A percentile compares a stretch with the other conserved stretches of the same genome.
Evolutionary conservation across 2,888 invertebrate species (phyloP).

Genomic region (Sinopyrophorus schimmeli): DNA sequence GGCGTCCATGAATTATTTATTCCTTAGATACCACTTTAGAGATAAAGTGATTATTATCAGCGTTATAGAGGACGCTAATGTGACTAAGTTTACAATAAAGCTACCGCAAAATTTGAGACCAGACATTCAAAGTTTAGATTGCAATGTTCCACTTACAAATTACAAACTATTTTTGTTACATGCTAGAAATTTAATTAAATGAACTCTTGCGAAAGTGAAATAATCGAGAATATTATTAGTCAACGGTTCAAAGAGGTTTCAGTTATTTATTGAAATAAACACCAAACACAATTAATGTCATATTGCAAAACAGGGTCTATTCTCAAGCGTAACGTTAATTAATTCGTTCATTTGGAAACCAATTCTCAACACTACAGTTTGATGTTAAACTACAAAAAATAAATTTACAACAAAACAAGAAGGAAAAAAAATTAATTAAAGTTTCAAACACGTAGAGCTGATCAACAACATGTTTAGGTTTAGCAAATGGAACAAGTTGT

Average conservation of each 20-base stretch:
- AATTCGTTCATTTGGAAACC: neutral
- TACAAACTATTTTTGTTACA: too few relatives aligned
- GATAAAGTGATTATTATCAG: slow-evolving; percentile 15
- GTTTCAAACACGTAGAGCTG: too few relatives aligned
- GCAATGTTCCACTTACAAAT: slow-evolving; percentile 3
- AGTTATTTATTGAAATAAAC: neutral
- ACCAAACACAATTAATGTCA: slow-evolving; percentile 1
- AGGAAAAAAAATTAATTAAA: too few relatives aligned
- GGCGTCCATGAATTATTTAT: slow-evolving; percentile 17
- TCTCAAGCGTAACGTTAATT: neutral
- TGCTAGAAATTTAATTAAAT: too few relatives aligned
- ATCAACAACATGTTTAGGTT: too few relatives aligned
- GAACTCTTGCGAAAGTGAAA: too few relatives aligned
- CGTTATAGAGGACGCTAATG: slow-evolving; percentile 6
- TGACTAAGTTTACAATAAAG: slow-evolving; percentile 16
- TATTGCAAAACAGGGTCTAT: neutral
- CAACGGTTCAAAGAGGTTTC: too few relatives aligned
- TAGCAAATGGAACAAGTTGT: too few relatives aligned
- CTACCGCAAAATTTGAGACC: slow-evolving; percentile 11
- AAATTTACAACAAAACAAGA: too few relatives aligned
- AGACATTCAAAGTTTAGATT: slow-evolving; percentile 13
- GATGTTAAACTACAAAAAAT: too few relatives aligned
- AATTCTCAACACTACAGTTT: neutral
- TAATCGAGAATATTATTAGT: too few relatives aligned
- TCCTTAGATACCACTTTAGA: slow-evolving; percentile 11